Evolutionary conservation across 2,113 vertebrate genomes (phyloP).

Genomic region (Lophura nycthemera): DNA sequence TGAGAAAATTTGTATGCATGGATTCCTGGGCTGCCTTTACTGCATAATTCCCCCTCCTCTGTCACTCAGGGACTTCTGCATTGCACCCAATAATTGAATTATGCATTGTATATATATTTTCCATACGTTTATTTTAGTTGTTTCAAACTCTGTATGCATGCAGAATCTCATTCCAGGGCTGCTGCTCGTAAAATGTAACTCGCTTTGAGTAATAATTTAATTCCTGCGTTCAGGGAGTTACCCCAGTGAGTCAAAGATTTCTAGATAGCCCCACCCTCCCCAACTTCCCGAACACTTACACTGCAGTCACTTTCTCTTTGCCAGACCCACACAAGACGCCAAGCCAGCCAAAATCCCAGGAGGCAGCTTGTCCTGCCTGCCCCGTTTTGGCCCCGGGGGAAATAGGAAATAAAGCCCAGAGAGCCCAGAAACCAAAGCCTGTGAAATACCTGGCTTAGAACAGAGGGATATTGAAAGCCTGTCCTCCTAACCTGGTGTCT

Average conservation of each 20-base stretch:
- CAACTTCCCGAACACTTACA: constrained; percentile 73
- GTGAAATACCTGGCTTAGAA: not conserved
- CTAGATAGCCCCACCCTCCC: constrained; percentile 76
- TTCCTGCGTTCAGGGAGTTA: constrained; percentile 73
- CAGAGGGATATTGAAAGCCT: not conserved
- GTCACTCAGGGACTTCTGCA: not conserved
- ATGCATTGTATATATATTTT: not conserved
- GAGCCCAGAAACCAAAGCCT: not conserved
- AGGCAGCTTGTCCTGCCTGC: constrained; percentile 16
- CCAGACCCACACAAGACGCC: constrained; percentile 67
- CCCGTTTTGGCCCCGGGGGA: not conserved
- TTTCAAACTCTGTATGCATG: not conserved
- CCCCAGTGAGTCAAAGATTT: constrained; percentile 79
- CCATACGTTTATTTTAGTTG: not conserved
- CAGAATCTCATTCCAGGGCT: constrained; percentile 11
- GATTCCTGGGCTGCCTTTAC: constrained; percentile 2
- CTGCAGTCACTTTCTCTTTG: constrained; percentile 61
- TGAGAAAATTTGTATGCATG: constrained; percentile 28
- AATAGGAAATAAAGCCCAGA: not conserved
- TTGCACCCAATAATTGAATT: constrained; percentile 27
- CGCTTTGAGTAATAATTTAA: constrained; percentile 65
- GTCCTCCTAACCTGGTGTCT: not conserved
- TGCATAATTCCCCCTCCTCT: constrained; percentile 25
- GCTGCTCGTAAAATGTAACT: constrained; percentile 24
- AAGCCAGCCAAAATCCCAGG: constrained; percentile 41